phyloP scores from a whole-genome alignment of 2,113 vertebrate species.

The Apteryx mantelli region DNA sequence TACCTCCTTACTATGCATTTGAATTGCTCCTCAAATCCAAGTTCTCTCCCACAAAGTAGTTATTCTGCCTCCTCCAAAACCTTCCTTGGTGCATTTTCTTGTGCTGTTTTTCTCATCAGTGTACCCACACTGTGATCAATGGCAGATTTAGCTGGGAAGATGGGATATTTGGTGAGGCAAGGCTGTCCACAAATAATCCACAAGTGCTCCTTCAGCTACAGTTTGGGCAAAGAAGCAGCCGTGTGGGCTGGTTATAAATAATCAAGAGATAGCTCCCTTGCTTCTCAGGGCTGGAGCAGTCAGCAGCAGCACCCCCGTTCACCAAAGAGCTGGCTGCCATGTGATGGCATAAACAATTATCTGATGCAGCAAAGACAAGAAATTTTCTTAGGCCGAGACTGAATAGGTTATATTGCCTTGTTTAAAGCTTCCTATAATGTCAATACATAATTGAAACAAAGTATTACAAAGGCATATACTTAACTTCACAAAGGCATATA shows the following conservation, averaged over 20 bases:
- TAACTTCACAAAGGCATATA: neutral
- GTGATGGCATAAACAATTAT: neutral
- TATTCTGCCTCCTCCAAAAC: neutral
- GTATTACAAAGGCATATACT: neutral
- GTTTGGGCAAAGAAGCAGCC: neutral
- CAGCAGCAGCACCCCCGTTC: neutral
- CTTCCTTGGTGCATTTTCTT: neutral
- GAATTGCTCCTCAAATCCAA: neutral
- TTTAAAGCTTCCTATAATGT: neutral
- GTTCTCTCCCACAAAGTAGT: neutral
- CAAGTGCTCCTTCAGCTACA: neutral
- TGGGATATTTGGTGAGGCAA: neutral
- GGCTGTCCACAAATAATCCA: fast-evolving
- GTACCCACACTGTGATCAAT: neutral
- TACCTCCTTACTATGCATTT: neutral
- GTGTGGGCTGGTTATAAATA: neutral
- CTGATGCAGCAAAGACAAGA: neutral
- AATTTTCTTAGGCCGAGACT: neutral
- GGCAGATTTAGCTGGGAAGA: neutral
- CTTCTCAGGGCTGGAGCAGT: neutral
- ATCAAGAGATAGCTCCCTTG: neutral
- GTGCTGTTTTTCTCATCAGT: neutral
- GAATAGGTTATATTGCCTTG: neutral
- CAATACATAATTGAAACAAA: neutral
- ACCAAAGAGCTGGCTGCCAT: neutral